Evolutionary conservation across 2,888 invertebrate genomes (phyloP), one percentile per base, ranked within the genome.

Genomic region (Xylocampa areola): DNA sequence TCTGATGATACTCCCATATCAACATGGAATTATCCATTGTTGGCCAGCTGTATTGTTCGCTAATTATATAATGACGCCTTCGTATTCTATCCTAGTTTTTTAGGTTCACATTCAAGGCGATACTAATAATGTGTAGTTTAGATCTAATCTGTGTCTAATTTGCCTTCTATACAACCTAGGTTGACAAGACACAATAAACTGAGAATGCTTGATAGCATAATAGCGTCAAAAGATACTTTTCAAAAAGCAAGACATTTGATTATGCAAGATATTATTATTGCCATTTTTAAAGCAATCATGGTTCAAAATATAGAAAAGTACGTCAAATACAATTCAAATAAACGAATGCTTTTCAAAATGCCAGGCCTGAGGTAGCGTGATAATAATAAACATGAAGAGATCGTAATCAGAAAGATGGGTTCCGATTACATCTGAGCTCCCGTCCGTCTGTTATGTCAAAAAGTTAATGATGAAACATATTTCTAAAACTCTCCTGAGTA

Each of bases 21-120:
- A 55, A 41, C 47, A 58, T 60, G 52, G 41, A 52, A 71, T 67
- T 54, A 75, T 58, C 76, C 43, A 76, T 76, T 76, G 74, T 76
- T 62, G 45, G 32, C 33, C 54, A 13, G 27, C 35, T 58, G 59
- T 73, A 69, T 76, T 74, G 74, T 76, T 73, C 49, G 39, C 30
- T 74, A 76, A 74, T 76, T 61, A 62, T 52, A 51, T 73, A 76
- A 76, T 64, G 59, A 61, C 51, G 43, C 44, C 16, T 41, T 11
- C 16, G 49, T 58, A 48, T 62, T 72, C 33, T 65, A 68, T 58
- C 47, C 48, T 33, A 51, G 58, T 70, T 72, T 73, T 75, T 71
- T 71, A 67, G 60, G 37, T 61, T 40, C 36, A 48, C 11, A 53
- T 40, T 55, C 64, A 74, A 74, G 75, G 71, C 59, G 41, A 70